Evolutionary conservation across 2,888 invertebrate genomes (phyloP), one percentile per base, ranked within the genome.

Genomic region (Andrena fulva): DNA sequence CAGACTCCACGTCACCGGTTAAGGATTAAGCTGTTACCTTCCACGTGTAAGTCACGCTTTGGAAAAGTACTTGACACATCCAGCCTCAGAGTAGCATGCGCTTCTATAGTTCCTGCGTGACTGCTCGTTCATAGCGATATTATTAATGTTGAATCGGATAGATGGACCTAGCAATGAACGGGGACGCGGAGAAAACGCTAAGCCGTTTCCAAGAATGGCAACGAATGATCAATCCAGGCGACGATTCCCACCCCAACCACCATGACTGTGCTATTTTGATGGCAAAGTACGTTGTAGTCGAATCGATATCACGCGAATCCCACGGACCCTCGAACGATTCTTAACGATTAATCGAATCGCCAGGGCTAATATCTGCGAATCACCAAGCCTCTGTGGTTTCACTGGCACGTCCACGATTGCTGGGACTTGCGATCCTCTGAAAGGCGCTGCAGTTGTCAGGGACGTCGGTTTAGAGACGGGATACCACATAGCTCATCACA

Each of bases 131-230:
- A 42, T 16, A 42, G 4, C 16, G 5, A 4, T 42, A 12, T 42
- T 42, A 12, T 42, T 42, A 42, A 2, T 1, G 42, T 54, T 10
- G 0, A n/a, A 62, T 42, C 12, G 8, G 12, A 56, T 31, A 94
- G 93, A 90, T 94, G 89, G 93, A 94, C 73, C 88, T 94, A 42
- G 91, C 92, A 60, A 85, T 92, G 64, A 94, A 91, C 73, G 94
- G 94, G 81, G 94, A 95, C 87, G 95, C 95, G 2, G 94, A 95
- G 78, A 93, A 94, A 84, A 94, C 95, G 5, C 91, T 96, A 79
- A 93, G 94, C 76, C 94, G 94, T 89, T 96, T 96, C 91, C 95
- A 95, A 89, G 93, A 94, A 74, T 96, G 95, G 95, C 95, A 96
- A 88, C 91, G 94, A 71, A 91, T 89, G 75, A 94, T 95, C 70